phyloP scores from a whole-genome alignment of 2,797 vertebrate species.

The Darevskia mixta region DNA sequence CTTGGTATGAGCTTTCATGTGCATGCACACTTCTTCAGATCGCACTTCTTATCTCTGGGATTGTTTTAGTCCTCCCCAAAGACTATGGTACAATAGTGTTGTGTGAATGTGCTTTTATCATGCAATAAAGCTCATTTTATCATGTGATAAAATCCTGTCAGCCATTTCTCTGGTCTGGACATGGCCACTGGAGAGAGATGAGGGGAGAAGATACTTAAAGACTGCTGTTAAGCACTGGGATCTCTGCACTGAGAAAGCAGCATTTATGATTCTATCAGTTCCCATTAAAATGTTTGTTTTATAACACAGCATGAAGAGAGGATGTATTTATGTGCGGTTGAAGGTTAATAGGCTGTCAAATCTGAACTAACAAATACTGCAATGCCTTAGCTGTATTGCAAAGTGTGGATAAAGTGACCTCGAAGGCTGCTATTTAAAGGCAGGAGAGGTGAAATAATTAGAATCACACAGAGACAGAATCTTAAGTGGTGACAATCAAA shows the following conservation, averaged over 20 bases:
- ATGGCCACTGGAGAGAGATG: constrained; percentile 4
- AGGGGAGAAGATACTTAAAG: neutral
- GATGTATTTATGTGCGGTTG: constrained; percentile 27
- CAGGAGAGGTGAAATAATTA: constrained; percentile 11
- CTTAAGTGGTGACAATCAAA: constrained; percentile 37
- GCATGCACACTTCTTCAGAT: too few species aligned
- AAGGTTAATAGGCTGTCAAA: constrained; percentile 10
- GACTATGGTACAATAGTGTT: neutral
- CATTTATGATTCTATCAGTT: neutral
- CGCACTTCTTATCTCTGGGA: too few species aligned
- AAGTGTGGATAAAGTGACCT: constrained; percentile 2
- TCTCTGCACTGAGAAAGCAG: constrained; percentile 22
- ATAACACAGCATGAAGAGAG: neutral
- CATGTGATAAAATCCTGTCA: neutral
- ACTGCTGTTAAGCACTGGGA: neutral
- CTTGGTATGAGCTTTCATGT: too few species aligned
- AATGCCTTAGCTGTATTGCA: constrained; percentile 23
- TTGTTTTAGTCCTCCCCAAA: neutral
- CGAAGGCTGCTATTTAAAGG: constrained; percentile 28
- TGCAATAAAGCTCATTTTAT: constrained; percentile 2
- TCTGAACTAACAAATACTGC: constrained; percentile 10
- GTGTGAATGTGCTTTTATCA: neutral
- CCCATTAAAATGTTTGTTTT: constrained; percentile 18
- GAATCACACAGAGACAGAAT: constrained; percentile 21
- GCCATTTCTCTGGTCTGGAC: neutral